Evolutionary conservation across 2,888 invertebrate genomes (phyloP), one percentile per base, ranked within the genome.

Genomic region (Cheilosia impressa): DNA sequence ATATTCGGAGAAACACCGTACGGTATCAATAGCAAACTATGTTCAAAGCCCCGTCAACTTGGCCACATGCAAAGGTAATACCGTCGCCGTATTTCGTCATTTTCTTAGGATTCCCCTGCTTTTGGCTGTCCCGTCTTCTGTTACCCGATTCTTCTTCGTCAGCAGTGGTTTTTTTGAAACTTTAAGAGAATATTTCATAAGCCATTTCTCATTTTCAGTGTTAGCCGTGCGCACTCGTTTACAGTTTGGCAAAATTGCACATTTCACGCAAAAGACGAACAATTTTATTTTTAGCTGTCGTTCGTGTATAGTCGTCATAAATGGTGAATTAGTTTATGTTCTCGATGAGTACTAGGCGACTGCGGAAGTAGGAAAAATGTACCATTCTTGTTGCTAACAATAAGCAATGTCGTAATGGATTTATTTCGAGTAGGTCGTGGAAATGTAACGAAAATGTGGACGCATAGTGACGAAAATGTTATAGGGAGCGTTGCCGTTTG

Each of bases 101-200:
- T 38, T 38, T 4, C 38, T 38, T 13, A 13, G 38, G 13, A 38
- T 38, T 38, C 13, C 10, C 10, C 1, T 38, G 13, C 3, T 45
- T 2, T 7, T 2, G 17, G 6, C 45, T 45, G 10, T 10, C 10
- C n/a, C 9, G 17, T 22, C 22, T 17, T 52, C 38, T 52, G 47
- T 41, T 52, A 22, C 9, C 41, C 31, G 19, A 41, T 41, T 66
- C 52, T 66, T 34, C 15, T 76, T 41, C 3, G 34, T 22, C 52
- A 6, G 19, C 27, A 13, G 24, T 43, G 10, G 17, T 27, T 47
- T 69, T 22, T 45, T 41, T 27, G 65, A 72, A 72, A 79, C 45
- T 65, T 66, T 6, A 10, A 50, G 38, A 72, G 43, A 57, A 17
- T 58, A 58, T 79, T 79, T 79, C 73, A 60, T 79, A 73, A 79